Base-by-base conservation (phyloP, 2,113 vertebrate species). In the Chitala chitala region DNA sequence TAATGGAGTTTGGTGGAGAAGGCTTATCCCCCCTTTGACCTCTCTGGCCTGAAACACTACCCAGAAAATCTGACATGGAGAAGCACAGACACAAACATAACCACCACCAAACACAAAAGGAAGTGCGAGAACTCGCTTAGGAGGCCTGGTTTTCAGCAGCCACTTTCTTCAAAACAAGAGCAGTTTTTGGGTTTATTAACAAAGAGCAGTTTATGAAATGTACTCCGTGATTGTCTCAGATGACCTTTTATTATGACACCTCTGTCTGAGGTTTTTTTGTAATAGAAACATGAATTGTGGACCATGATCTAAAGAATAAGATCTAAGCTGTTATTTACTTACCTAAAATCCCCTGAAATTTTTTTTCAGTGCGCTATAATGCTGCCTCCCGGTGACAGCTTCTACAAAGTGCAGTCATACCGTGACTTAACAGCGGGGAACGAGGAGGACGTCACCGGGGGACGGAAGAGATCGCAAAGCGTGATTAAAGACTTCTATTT, bases 91-190 rank as follows among this genome's bases (percentile, higher is more conserved):
- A 55, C 4, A n/a, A n/a, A 22, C 17, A 22, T 24, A 17, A 5
- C 58, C 6, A 44, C n/a, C n/a, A n/a, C n/a, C n/a, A n/a, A n/a
- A n/a, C 64, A 66, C n/a, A 68, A 68, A 20, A 42, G 64, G 46
- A 46, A 68, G 40, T 26, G 40, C 24, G 42, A 48, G 46, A 8
- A 38, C 17, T 13, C n/a, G 22, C 40, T 68, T 46, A 26, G 38
- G 38, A 46, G 46, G 3, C 12, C 9, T 44, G 64, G 33, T 10
- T 54, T 66, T 66, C 6, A 46, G 4, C 26, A 2, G 22, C 26
- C 64, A 68, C 46, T 68, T 46, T 68, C 13, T 10, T 48, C 64
- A 24, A 1, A 22, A 46, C 64, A 46, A 38, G 24, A 7, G 42
- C n/a, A n/a, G 64, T 38, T 46, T 46, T 68, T 5, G 26, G 64